Base-by-base conservation (phyloP, 2,113 vertebrate species). In the Ptilonorhynchus violaceus region DNA sequence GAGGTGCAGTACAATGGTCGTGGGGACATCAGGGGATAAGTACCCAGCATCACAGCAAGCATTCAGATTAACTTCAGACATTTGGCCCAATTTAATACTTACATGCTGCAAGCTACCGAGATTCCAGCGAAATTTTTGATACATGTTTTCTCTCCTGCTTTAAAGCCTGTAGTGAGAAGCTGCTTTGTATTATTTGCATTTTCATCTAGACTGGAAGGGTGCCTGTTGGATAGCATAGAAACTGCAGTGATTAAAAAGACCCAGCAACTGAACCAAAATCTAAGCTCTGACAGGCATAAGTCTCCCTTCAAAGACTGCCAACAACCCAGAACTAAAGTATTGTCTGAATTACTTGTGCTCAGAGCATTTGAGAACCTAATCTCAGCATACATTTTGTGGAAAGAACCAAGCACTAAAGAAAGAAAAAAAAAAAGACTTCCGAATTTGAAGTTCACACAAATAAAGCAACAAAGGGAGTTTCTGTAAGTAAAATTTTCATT, bases 171-270 rank as follows among this genome's bases (percentile, higher is more conserved):
- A 69, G 76, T 42, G 77, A 93, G 85, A 86, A 78, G 68, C 88
- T 85, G 76, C 83, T 96, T 94, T 97, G 56, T 93, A 72, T 86
- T 89, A 86, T 84, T 93, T 89, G 88, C 85, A 89, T 97, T 96
- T 96, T 95, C 90, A 84, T 94, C 88, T 87, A 74, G 83, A 91
- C 86, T 96, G 73, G 83, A 92, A 89, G 42, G 64, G 18, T 53
- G 86, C 88, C 93, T 91, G 68, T 72, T 96, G 86, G 88, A 91
- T 63, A 87, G 58, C 76, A 85, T 21, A 81, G 88, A 92, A 95
- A 88, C 56, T 66, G 49, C 82, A 85, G 85, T 74, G 79, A 88
- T 92, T 94, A 95, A 91, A 93, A 93, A 87, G 86, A 74, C 75
- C 76, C 62, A 91, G 68, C 25, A 73, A 92, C 44, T 88, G 88